A percentile compares a stretch with the other conserved stretches of the same genome.
These are phyloP conservation scores for Liasis olivaceus DNA, from an alignment of 2,797 vertebrate genomes.

Conservation along the genomic window DNA sequence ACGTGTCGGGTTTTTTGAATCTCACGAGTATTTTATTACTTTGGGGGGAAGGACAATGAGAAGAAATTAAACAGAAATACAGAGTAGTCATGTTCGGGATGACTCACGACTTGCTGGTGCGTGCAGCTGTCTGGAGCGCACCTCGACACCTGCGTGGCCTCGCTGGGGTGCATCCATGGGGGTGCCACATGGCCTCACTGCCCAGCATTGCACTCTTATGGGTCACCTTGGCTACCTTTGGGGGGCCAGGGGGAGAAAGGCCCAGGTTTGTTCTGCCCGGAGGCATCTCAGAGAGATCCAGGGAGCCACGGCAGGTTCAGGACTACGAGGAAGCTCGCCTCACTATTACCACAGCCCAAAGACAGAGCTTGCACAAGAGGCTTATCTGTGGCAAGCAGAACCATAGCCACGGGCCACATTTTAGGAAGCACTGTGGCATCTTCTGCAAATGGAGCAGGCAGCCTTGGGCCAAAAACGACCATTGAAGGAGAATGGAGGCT, in stretches of 20 bases:
- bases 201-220: background rate
- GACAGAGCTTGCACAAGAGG: background rate
- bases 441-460: background rate
- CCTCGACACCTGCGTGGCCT: background rate
- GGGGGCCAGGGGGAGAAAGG: background rate
- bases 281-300: background rate
- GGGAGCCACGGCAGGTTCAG: background rate
- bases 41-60: background rate
- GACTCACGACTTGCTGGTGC: conserved; percentile 10
- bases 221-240: background rate
- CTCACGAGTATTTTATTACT: conserved; percentile 26
- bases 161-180: background rate
- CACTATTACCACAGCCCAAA: background rate
- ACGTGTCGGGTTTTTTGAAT: conserved; percentile 21
- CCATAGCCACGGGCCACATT: background rate
- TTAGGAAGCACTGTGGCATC: background rate
- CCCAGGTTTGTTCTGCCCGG: background rate
- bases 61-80: conserved; percentile 2
- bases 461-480: background rate
- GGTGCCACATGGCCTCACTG: background rate
- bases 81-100: background rate
- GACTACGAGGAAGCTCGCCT: background rate
- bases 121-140: conserved; percentile 5
- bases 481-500: background rate
- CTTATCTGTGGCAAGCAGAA: background rate